A percentile compares a stretch with the other conserved stretches of the same genome.
Conservation (phyloP, 1,140 invertebrate genomes). For the Rhysida immarginata region DNA sequence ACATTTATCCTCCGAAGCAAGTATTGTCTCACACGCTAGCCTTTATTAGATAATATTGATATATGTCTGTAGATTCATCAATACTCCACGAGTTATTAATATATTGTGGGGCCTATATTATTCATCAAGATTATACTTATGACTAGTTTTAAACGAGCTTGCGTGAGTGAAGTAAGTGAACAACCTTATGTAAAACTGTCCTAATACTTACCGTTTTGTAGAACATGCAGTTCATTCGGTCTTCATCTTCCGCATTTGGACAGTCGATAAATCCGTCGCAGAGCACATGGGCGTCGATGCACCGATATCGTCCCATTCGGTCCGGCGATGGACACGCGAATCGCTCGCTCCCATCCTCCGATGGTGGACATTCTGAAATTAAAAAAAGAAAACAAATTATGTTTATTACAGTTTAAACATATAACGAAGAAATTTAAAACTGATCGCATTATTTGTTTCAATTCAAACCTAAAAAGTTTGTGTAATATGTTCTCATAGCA, state of each 20-base stretch:
- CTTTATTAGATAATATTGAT: too few species aligned
- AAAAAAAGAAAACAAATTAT: conserved; percentile 15
- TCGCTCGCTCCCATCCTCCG: conserved; percentile 80
- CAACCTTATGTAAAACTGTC: neutral
- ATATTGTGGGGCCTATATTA: neutral
- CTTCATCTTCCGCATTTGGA: conserved; percentile 80
- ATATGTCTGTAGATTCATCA: neutral
- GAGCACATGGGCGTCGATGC: conserved; percentile 88
- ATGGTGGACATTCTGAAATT: conserved; percentile 73
- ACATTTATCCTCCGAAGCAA: too few species aligned
- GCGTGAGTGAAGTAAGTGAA: neutral
- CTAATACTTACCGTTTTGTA: conserved; percentile 71
- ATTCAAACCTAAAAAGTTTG: too few species aligned
- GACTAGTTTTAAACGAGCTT: neutral
- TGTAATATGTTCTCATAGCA: too few species aligned
- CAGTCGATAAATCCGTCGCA: conserved; percentile 91
- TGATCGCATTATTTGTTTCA: too few species aligned
- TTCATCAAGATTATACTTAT: neutral
- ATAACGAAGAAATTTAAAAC: too few species aligned
- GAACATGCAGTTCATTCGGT: conserved; percentile 84
- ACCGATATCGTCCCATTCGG: conserved; percentile 73
- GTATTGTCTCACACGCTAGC: too few species aligned
- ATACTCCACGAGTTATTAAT: neutral
- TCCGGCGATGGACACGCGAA: conserved; percentile 87
- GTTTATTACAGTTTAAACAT: too few species aligned